phyloP scores from a whole-genome alignment of 2,888 invertebrate species.

The Lordiphosa fenestrarum region DNA sequence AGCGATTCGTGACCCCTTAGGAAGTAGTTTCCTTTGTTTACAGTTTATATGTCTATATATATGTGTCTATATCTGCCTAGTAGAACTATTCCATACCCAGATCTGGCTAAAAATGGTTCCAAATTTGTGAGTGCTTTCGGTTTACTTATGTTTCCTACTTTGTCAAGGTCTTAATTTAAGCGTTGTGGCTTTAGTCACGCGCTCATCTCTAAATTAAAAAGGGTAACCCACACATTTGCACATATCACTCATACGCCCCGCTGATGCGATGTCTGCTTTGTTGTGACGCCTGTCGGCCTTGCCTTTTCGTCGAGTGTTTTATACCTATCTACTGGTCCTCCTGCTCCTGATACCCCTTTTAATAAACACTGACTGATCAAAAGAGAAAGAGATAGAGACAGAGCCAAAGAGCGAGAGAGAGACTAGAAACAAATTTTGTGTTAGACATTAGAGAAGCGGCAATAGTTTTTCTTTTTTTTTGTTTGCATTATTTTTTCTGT shows the following conservation, averaged over 20 bases:
- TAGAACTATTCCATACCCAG: too few relatives aligned
- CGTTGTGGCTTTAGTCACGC: neutral
- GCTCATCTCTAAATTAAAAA: conserved; percentile 3
- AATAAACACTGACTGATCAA: conserved; percentile 11
- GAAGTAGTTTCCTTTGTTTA: too few relatives aligned
- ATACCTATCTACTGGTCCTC: conserved; percentile 1
- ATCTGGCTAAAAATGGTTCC: too few relatives aligned
- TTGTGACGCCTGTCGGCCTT: conserved; percentile 59
- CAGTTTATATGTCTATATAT: too few relatives aligned
- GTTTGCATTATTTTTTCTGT: conserved; percentile 14
- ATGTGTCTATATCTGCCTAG: too few relatives aligned
- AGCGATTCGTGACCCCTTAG: too few relatives aligned
- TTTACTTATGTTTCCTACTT: too few relatives aligned
- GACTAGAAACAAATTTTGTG: conserved; percentile 19
- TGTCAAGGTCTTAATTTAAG: too few relatives aligned
- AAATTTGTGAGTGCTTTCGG: too few relatives aligned
- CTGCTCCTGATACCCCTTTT: conserved; percentile 1
- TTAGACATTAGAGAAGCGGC: conserved; percentile 53
- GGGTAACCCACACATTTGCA: conserved; percentile 13
- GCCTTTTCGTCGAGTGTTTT: conserved; percentile 42
- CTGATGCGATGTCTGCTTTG: conserved; percentile 42
- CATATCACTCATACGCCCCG: conserved; percentile 63
- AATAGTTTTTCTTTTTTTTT: conserved; percentile 14
- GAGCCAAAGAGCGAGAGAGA: neutral
- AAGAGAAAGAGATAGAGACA: neutral